Percentiles rank a stretch among this genome's conserved stretches.
Conservation (phyloP, 2,797 vertebrate species). For the Parauchenoglanis ngamensis region DNA sequence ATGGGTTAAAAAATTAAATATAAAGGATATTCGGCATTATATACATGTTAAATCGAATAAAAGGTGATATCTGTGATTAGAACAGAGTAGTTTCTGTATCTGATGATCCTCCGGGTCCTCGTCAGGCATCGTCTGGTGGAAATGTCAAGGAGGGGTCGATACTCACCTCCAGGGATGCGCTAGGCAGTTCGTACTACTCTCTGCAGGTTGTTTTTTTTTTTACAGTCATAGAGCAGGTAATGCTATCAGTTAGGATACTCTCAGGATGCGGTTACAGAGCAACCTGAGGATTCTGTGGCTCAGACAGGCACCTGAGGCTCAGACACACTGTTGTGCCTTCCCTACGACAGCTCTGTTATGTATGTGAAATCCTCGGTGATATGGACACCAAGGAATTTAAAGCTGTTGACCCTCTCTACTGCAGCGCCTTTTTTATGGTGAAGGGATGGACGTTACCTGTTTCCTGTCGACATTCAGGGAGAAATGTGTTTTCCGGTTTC, state of each 20-base stretch:
- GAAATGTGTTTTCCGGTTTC: background rate
- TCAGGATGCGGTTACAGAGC: background rate
- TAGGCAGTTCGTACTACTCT: background rate
- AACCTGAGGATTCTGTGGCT: conserved; percentile 2
- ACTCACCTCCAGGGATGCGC: background rate
- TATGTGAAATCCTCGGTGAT: background rate
- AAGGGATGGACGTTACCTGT: background rate
- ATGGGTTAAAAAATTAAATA: background rate
- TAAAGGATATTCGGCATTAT: background rate
- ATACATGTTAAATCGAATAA: background rate
- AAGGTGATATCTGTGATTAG: too few relatives aligned
- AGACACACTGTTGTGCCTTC: background rate
- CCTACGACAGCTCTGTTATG: background rate
- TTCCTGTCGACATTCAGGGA: background rate
- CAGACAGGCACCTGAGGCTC: background rate
- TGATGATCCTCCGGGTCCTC: background rate
- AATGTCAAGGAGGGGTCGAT: background rate
- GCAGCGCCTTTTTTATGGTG: background rate
- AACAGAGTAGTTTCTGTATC: background rate
- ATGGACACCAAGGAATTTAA: background rate
- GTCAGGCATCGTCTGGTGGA: background rate
- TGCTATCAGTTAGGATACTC: background rate
- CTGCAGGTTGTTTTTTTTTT: background rate
- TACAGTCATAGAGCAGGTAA: background rate
- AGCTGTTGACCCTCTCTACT: background rate